Conservation (phyloP, 2,888 invertebrate species). For the Dicyrtoma fusca region DNA sequence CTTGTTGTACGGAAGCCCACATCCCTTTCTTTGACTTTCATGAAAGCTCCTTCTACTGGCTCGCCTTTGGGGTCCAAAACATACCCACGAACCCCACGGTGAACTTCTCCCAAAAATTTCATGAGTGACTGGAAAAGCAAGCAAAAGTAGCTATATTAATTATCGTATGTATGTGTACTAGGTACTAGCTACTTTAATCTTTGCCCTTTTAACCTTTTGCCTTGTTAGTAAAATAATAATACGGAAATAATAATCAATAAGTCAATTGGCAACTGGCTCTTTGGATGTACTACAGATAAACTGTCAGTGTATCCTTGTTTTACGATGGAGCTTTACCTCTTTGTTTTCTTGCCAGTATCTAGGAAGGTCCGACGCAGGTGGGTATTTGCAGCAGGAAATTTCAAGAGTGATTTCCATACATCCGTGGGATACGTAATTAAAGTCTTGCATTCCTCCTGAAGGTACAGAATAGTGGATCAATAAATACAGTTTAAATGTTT, state of each 20-base stretch:
- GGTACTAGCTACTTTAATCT: too few relatives aligned
- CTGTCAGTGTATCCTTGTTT: too few relatives aligned
- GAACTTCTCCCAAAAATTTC: slow-evolving; percentile 81
- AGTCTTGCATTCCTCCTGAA: slow-evolving; percentile 89
- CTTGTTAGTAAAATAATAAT: too few relatives aligned
- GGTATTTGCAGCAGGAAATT: slow-evolving; percentile 92
- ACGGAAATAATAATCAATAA: too few relatives aligned
- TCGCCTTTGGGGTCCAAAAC: slow-evolving; percentile 74
- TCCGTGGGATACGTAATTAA: slow-evolving; percentile 89
- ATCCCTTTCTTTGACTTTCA: slow-evolving; percentile 79
- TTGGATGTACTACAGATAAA: too few relatives aligned
- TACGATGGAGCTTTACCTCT: too few relatives aligned
- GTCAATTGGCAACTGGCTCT: too few relatives aligned
- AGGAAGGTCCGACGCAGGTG: slow-evolving; percentile 75
- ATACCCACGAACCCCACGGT: slow-evolving; percentile 86
- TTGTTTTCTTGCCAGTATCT: slow-evolving; percentile 89
- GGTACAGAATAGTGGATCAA: too few relatives aligned
- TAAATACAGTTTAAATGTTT: too few relatives aligned
- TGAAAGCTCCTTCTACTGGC: slow-evolving; percentile 76
- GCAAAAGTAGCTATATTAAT: too few relatives aligned
- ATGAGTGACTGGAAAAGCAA: slow-evolving; percentile 71
- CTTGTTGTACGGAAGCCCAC: slow-evolving; percentile 83
- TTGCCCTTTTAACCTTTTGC: too few relatives aligned
- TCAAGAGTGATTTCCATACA: slow-evolving; percentile 95
- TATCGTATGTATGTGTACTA: too few relatives aligned